A percentile compares a stretch with the other conserved stretches of the same genome.
Conservation (phyloP, 2,888 invertebrate genomes). For the Neoitamus cyanurus region DNA sequence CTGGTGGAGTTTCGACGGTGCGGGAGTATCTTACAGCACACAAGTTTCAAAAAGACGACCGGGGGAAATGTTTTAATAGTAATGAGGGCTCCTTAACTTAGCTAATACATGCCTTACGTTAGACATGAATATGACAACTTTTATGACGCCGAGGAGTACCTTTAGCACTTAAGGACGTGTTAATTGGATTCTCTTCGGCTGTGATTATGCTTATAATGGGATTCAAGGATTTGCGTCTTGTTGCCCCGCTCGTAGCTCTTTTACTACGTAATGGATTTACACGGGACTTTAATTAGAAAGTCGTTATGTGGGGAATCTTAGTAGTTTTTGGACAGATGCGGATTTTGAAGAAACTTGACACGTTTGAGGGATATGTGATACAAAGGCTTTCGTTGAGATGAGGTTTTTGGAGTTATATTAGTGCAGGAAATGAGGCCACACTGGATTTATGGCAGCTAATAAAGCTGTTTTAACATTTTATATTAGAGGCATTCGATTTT, state of each 20-base stretch:
- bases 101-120: conserved; percentile 3
- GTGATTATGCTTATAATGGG: not conserved
- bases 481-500: no score
- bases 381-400: no score
- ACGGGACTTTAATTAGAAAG: not conserved
- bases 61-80: not conserved
- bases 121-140: conserved; percentile 2
- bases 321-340: not conserved
- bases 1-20: no score
- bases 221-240: not conserved
- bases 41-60: not conserved
- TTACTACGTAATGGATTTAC: not conserved
- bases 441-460: no score
- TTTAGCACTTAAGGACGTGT: not conserved
- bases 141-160: not conserved
- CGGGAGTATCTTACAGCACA: not conserved
- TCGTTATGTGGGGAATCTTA: not conserved
- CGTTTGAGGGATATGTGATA: not conserved
- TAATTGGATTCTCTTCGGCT: not conserved
- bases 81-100: conserved; percentile 17
- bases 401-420: no score
- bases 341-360: not conserved
- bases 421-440: no score
- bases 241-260: not conserved
- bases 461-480: no score